Evolutionary conservation across 2,113 vertebrate genomes (phyloP).

Genomic region (Solenodon paradoxus): DNA sequence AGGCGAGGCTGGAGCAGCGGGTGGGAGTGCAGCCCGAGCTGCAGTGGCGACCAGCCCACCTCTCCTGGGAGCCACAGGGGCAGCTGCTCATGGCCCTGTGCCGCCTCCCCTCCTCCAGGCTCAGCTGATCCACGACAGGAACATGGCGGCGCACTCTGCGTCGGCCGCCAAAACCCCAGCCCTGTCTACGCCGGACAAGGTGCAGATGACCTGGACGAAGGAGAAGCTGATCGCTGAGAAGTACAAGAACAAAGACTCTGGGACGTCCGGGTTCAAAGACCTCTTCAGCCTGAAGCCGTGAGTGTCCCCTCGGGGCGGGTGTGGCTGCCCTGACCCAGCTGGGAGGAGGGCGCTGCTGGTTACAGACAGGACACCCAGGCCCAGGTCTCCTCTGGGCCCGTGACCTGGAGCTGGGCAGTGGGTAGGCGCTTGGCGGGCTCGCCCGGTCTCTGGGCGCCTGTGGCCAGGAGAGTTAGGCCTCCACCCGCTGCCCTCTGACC

Average conservation of each 20-base stretch:
- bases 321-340: neutral
- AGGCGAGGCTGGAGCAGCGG: neutral
- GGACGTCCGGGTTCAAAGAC: constrained; percentile 86
- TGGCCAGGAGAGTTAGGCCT: no score
- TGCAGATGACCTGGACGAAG: constrained; percentile 99
- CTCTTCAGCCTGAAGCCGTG: constrained; percentile 98
- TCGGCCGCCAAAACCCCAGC: constrained; percentile 64
- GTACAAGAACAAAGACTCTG: constrained; percentile 85
- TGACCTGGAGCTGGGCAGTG: no score
- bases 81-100: no score
- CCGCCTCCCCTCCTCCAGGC: constrained; percentile 81
- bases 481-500: no score
- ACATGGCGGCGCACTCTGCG: constrained; percentile 88
- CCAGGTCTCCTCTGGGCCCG: no score
- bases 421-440: no score
- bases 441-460: no score
- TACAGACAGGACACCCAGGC: no score
- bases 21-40: neutral
- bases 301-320: constrained; percentile 78
- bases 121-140: constrained; percentile 95
- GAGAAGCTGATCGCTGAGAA: constrained; percentile 92
- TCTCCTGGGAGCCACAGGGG: no score
- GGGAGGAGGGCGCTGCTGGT: neutral
- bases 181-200: constrained; percentile 83
- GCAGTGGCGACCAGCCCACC: no score